Percentiles rank a stretch among this genome's conserved stretches.
Evolutionary conservation across 2,797 vertebrate species (phyloP).

Genomic region (Buceros bicornis): DNA sequence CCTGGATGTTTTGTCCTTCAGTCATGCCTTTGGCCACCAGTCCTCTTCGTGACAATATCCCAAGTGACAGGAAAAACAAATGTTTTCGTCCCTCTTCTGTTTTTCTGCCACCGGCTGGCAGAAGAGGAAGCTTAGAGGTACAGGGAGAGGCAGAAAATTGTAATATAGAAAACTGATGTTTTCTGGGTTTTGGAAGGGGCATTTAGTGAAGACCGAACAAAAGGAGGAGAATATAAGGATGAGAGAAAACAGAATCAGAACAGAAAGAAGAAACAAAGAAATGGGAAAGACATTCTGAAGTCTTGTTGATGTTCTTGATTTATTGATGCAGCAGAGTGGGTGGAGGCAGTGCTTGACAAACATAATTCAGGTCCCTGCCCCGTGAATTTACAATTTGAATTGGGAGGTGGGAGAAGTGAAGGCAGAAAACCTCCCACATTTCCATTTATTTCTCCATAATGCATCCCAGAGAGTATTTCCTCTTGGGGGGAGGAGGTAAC

Average conservation of each 20-base stretch:
- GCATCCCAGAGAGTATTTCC: background rate
- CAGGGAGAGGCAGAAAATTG: background rate
- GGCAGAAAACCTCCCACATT: background rate
- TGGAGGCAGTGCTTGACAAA: background rate
- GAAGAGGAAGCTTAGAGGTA: background rate
- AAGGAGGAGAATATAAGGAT: background rate
- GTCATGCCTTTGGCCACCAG: background rate
- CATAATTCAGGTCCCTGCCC: background rate
- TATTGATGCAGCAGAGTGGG: background rate
- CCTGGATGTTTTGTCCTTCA: background rate
- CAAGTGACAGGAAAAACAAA: accelerated
- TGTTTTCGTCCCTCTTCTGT: background rate
- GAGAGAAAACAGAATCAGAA: background rate
- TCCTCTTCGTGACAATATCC: background rate
- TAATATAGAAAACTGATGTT: background rate
- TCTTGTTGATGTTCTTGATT: background rate
- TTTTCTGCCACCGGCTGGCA: background rate
- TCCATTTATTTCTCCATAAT: background rate
- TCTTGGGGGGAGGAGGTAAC: constrained; percentile 7
- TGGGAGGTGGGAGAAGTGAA: background rate
- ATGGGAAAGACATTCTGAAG: background rate
- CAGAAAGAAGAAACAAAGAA: background rate
- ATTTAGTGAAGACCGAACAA: background rate
- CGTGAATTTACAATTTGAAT: background rate
- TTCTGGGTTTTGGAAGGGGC: background rate